Evolutionary conservation across 1,140 invertebrate species (phyloP).

Genomic region (Phymorhynchus buccinoides): DNA sequence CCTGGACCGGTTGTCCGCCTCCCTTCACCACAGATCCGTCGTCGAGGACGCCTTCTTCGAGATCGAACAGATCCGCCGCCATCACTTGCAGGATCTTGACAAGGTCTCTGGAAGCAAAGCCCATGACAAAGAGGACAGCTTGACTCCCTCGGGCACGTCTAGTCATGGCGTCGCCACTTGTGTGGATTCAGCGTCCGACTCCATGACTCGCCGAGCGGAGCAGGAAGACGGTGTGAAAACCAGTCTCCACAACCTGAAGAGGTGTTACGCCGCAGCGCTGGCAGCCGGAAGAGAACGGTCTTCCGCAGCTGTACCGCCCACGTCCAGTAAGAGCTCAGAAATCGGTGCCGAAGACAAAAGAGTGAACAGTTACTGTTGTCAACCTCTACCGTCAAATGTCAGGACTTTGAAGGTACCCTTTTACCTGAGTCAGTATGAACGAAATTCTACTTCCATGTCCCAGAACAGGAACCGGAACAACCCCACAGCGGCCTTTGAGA

Average conservation of each 20-base stretch:
- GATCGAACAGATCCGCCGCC: constrained; percentile 42
- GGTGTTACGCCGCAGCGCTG: constrained; percentile 3
- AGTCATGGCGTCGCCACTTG: not conserved
- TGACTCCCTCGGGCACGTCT: not conserved
- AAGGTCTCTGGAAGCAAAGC: not conserved
- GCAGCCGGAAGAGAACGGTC: not conserved
- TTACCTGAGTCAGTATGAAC: not conserved
- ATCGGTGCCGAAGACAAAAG: not conserved
- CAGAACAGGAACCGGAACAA: constrained; percentile 17
- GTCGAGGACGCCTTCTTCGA: constrained; percentile 47
- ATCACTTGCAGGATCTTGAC: constrained; percentile 19
- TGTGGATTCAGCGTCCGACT: not conserved
- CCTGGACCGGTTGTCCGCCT: constrained; percentile 40
- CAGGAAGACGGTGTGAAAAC: not conserved
- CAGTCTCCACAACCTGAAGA: not conserved
- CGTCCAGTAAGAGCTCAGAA: not conserved
- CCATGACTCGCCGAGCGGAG: not conserved
- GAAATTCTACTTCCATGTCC: not conserved
- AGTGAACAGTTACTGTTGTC: not conserved
- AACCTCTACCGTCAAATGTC: not conserved
- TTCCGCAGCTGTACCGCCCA: not conserved
- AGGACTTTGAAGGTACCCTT: not conserved
- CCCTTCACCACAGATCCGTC: constrained; percentile 30
- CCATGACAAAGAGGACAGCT: not conserved
- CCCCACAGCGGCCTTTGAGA: not conserved